Evolutionary conservation across 2,113 vertebrate genomes (phyloP), one percentile per base, ranked within the genome.

Genomic region (Heterocephalus glaber): DNA sequence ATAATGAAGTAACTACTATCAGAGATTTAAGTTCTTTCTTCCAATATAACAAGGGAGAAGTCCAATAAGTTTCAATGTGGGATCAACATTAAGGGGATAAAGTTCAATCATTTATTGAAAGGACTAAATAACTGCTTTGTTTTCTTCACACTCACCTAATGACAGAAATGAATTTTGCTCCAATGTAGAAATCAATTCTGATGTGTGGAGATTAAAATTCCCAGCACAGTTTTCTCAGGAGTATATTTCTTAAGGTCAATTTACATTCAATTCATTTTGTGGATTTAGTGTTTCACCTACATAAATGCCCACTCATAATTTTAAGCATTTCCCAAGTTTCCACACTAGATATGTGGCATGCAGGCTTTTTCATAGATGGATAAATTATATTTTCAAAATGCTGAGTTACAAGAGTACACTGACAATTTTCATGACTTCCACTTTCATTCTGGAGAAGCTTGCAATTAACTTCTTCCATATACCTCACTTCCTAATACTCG

Each of bases 141-240:
- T 89, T 95, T 88, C 63, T 87, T 90, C 88, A 66, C 22, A 16
- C 41, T 95, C 47, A 88, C 35, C 44, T 26, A 66, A 90, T 83
- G 24, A 92, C 44, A 95, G n/a, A 96, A 95, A 80, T 66, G 10
- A n/a, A 93, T 94, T 83, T 92, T 91, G 33, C 96, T 88, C 35
- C 41, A 79, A 58, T 41, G 41, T 54, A 94, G 41, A 68, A 79
- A 86, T 88, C 35, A 74, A 68, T 95, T 94, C 49, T 82, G 20
- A 96, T 63, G 47, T n/a, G 44, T 90, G 26, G 56, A n/a, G 26
- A 80, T 88, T 80, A 88, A 86, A 95, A 86, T 89, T 94, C 17
- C 30, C 33, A 92, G 79, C 24, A 95, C 19, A 74, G 14, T 90
- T 22, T 92, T 90, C 96, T 52, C 54, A 94, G 87, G 77, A 90